phyloP scores from a whole-genome alignment of 2,797 vertebrate genomes.

The Enteromius mattozi region DNA sequence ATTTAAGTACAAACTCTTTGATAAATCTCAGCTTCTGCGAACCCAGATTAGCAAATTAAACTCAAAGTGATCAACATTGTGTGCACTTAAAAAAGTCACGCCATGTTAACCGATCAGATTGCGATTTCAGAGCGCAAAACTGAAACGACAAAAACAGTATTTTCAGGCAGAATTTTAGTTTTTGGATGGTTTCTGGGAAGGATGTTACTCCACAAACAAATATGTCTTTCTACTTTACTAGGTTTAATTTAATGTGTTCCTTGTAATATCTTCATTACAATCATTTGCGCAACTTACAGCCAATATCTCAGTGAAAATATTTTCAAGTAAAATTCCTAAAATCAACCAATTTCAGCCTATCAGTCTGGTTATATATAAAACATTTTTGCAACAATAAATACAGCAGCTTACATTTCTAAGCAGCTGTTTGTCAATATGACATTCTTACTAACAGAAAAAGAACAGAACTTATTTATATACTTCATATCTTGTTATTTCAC shows the following conservation, averaged over 20 bases:
- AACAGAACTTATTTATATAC: constrained; percentile 13
- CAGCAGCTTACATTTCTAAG: neutral
- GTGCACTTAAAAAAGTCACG: too few species aligned
- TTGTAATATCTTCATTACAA: neutral
- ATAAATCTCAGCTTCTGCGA: neutral
- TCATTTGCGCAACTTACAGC: neutral
- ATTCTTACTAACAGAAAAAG: neutral
- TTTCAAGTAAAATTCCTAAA: neutral
- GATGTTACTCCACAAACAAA: neutral
- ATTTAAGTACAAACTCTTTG: neutral
- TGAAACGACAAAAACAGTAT: neutral
- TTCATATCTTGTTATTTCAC: neutral
- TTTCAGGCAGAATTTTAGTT: neutral
- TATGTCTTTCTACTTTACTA: neutral
- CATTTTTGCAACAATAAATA: neutral
- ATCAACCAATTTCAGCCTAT: neutral
- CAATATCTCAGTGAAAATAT: too few species aligned
- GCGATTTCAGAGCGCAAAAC: neutral
- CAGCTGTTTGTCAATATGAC: neutral
- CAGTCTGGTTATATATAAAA: neutral
- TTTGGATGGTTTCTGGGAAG: neutral
- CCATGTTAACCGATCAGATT: neutral
- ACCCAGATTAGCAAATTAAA: neutral
- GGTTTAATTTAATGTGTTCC: neutral
- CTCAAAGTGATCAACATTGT: neutral